Evolutionary conservation across 2,113 vertebrate species (phyloP).

Genomic region (Uria lomvia): DNA sequence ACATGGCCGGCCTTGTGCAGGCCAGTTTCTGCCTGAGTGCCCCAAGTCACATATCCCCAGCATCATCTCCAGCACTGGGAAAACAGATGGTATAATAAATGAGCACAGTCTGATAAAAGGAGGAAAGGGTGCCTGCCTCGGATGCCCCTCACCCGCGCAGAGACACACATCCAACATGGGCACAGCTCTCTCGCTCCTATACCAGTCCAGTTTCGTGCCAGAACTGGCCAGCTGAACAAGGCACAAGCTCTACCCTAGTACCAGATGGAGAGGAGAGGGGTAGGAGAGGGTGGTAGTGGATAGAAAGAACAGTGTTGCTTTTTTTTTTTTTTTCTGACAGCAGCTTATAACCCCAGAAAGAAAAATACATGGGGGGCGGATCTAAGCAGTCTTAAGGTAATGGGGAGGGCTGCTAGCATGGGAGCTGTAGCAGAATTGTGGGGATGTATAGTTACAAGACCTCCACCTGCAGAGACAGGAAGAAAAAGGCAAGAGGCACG

Average conservation of each 20-base stretch:
- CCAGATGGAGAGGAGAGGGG: background rate
- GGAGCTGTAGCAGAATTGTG: background rate
- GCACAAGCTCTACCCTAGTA: background rate
- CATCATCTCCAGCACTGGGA: constrained; percentile 67
- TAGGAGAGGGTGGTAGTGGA: background rate
- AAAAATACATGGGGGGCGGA: background rate
- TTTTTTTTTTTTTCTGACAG: background rate
- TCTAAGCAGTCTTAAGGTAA: background rate
- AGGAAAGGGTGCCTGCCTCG: constrained; percentile 47
- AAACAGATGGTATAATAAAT: constrained; percentile 74
- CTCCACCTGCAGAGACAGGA: background rate
- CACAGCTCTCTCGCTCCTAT: background rate
- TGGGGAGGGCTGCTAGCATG: background rate
- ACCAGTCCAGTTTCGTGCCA: background rate
- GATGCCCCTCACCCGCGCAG: background rate
- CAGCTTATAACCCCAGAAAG: background rate
- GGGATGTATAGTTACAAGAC: background rate
- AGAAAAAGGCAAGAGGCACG: background rate
- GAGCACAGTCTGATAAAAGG: constrained; percentile 19
- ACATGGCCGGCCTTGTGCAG: constrained; percentile 68
- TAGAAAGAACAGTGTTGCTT: background rate
- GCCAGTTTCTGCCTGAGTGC: constrained; percentile 71
- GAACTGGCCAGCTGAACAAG: background rate
- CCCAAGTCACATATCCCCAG: constrained; percentile 58
- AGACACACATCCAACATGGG: background rate